Conservation (phyloP, 1,140 invertebrate genomes). For the Potamilus streckersoni region DNA sequence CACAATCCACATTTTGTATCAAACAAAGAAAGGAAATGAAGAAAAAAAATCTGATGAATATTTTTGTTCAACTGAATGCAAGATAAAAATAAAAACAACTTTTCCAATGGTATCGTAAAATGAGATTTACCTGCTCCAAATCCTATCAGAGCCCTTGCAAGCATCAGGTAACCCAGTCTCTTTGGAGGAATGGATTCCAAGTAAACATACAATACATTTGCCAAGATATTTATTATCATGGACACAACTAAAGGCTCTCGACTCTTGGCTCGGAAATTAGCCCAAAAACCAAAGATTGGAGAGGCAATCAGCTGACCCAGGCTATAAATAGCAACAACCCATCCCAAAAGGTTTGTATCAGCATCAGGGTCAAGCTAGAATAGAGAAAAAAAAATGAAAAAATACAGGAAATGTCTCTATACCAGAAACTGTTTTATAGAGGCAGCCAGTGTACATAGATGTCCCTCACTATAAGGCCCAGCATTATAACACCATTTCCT, state of each 20-base stretch:
- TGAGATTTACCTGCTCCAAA: slow-evolving; percentile 82
- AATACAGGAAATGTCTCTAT: background rate
- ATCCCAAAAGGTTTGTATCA: slow-evolving; percentile 85
- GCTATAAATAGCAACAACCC: slow-evolving; percentile 88
- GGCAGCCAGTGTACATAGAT: too few relatives aligned
- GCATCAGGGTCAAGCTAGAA: slow-evolving; percentile 81
- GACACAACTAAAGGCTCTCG: slow-evolving; percentile 80
- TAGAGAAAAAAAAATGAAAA: slow-evolving; percentile 8
- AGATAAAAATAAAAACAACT: too few relatives aligned
- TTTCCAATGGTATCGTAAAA: background rate
- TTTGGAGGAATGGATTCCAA: slow-evolving; percentile 76
- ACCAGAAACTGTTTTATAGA: too few relatives aligned
- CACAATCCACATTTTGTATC: too few relatives aligned
- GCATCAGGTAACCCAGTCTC: slow-evolving; percentile 80
- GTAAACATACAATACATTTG: slow-evolving; percentile 85
- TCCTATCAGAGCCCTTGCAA: slow-evolving; percentile 83
- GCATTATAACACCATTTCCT: too few relatives aligned
- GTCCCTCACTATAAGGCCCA: too few relatives aligned
- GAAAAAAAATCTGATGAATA: too few relatives aligned
- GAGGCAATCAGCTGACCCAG: slow-evolving; percentile 90
- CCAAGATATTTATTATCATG: slow-evolving; percentile 78
- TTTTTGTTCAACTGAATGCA: too few relatives aligned
- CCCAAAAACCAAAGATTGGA: slow-evolving; percentile 87
- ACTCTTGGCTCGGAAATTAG: slow-evolving; percentile 79
- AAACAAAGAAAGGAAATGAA: too few relatives aligned